Evolutionary conservation across 1,140 invertebrate species (phyloP).

Genomic region (Onthophagus taurus): DNA sequence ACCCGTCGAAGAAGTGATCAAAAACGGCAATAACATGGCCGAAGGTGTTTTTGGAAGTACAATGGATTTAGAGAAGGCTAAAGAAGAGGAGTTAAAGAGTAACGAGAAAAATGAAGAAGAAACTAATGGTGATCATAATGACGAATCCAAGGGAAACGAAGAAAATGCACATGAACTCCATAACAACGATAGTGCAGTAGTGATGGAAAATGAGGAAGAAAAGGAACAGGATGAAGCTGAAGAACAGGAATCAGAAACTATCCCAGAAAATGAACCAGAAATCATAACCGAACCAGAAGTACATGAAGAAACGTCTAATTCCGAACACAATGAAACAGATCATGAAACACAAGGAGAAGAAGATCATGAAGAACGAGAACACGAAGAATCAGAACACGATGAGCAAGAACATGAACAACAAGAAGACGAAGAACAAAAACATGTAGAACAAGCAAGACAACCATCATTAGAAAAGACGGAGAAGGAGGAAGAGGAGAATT

Average conservation of each 20-base stretch:
- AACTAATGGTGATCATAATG: constrained; percentile 24
- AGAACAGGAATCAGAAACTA: constrained; percentile 11
- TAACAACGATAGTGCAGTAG: constrained; percentile 35
- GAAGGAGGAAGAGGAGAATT: neutral
- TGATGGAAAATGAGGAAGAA: constrained; percentile 5
- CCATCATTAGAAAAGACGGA: constrained; percentile 1
- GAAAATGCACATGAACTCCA: constrained; percentile 34
- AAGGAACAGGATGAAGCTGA: constrained; percentile 5
- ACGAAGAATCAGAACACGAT: constrained; percentile 14
- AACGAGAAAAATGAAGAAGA: constrained; percentile 29
- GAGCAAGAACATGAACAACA: constrained; percentile 7
- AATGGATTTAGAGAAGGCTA: constrained; percentile 19
- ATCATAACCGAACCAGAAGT: constrained; percentile 10
- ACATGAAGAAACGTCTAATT: constrained; percentile 10
- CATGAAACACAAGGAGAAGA: constrained; percentile 22
- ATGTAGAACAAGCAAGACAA: constrained; percentile 4
- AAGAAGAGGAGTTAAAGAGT: constrained; percentile 20
- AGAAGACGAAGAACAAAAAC: constrained; percentile 15
- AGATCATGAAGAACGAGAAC: constrained; percentile 18
- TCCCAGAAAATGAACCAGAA: constrained; percentile 1
- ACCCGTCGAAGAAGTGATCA: constrained; percentile 40
- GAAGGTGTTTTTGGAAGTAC: constrained; percentile 7
- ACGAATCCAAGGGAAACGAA: constrained; percentile 23
- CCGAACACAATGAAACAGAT: constrained; percentile 6
- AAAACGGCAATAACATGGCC: constrained; percentile 33